These are phyloP conservation scores for Oreochromis tanganicae DNA, from an alignment of 2,113 vertebrate genomes.

Conservation along the genomic window DNA sequence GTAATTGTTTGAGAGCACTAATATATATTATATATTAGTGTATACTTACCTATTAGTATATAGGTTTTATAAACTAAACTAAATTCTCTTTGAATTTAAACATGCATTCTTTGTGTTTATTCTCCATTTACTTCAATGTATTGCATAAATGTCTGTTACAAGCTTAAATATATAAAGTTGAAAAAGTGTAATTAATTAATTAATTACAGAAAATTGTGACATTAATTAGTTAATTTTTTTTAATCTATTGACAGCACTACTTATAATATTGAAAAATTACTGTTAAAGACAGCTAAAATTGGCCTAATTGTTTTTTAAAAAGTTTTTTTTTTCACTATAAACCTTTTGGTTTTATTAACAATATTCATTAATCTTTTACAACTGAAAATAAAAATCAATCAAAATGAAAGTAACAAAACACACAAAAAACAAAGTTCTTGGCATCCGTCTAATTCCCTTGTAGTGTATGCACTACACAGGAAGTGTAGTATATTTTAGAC, in stretches of 20 bases:
- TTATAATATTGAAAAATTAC: neutral
- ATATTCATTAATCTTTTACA: neutral
- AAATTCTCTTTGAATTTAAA: no score
- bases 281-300: neutral
- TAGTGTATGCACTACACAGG: neutral
- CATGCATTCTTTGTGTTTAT: no score
- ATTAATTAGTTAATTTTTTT: no score
- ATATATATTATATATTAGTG: no score
- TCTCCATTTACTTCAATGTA: no score
- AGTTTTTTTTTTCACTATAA: neutral
- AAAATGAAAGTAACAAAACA: neutral
- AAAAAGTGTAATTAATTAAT: no score
- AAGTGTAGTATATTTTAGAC: neutral
- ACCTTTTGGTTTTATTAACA: neutral
- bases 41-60: no score
- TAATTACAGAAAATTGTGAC: no score
- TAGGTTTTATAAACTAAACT: no score
- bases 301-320: neutral
- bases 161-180: no score
- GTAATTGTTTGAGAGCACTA: no score
- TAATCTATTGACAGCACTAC: neutral
- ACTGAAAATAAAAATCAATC: neutral
- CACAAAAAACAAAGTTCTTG: neutral
- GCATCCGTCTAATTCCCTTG: neutral
- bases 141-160: no score